Percentiles rank a stretch among this genome's conserved stretches.
phyloP scores from a whole-genome alignment of 1,140 invertebrate genomes.

The Conus betulinus region DNA sequence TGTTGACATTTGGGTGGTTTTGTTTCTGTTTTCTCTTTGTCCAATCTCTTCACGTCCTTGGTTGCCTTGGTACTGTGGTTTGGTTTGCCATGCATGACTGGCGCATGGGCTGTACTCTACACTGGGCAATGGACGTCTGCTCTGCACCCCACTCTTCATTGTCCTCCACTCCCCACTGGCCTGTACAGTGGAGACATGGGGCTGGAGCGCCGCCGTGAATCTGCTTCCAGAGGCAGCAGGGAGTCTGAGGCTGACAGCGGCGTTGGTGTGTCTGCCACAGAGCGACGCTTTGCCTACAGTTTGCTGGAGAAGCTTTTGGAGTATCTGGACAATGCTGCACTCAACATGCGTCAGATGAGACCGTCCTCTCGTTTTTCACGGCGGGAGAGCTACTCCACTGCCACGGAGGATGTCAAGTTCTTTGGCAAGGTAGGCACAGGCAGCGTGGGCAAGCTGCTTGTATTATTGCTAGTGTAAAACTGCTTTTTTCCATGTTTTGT shows the following conservation, averaged over 20 bases:
- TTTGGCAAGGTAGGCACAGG: constrained; percentile 93
- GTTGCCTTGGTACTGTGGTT: constrained; percentile 34
- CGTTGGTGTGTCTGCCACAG: constrained; percentile 68
- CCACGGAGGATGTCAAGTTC: constrained; percentile 98
- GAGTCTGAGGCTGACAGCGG: constrained; percentile 68
- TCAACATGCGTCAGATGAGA: constrained; percentile 97
- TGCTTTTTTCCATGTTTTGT: too few species aligned
- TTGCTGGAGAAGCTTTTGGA: constrained; percentile 97
- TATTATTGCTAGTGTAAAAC: too few species aligned
- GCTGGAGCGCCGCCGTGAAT: constrained; percentile 57
- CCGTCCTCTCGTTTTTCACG: constrained; percentile 95
- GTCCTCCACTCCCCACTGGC: neutral
- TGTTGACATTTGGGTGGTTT: constrained; percentile 27
- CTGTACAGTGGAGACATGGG: constrained; percentile 54
- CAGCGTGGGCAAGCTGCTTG: too few species aligned
- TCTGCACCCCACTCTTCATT: constrained; percentile 14
- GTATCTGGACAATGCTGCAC: constrained; percentile 96
- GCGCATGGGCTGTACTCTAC: constrained; percentile 23
- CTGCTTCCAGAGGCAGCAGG: constrained; percentile 65
- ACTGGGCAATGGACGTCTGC: neutral
- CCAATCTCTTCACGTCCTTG: constrained; percentile 27
- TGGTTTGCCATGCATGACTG: constrained; percentile 36
- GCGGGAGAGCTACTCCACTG: constrained; percentile 94
- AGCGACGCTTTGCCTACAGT: constrained; percentile 91
- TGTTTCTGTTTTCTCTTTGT: constrained; percentile 39